Evolutionary conservation across 2,113 vertebrate genomes (phyloP).

Genomic region (Crotophaga sulcirostris): DNA sequence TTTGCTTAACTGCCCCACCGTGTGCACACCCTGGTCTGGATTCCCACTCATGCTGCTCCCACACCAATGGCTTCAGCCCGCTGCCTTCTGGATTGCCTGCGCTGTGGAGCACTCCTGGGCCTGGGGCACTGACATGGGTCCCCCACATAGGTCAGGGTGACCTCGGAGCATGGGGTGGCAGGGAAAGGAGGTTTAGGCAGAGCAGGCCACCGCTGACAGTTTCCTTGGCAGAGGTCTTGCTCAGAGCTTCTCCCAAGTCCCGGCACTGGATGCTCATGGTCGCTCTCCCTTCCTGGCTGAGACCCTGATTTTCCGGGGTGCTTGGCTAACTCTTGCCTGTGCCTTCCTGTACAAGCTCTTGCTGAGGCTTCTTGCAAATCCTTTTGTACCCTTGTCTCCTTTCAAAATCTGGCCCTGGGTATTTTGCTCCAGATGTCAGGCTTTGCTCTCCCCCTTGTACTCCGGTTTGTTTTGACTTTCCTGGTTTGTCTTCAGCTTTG

Average conservation of each 20-base stretch:
- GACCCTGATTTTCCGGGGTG: background rate
- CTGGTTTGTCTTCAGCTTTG: background rate
- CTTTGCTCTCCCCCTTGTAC: background rate
- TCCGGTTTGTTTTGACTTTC: background rate
- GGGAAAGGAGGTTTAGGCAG: background rate
- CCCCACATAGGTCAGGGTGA: background rate
- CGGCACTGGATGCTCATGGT: background rate
- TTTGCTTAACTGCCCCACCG: background rate
- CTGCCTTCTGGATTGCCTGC: background rate
- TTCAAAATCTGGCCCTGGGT: background rate
- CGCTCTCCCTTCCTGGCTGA: background rate
- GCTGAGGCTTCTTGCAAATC: background rate
- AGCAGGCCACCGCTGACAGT: background rate
- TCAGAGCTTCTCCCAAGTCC: background rate
- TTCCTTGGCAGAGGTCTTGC: background rate
- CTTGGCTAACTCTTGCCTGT: rapidly evolving
- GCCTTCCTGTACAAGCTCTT: background rate
- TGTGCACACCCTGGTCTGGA: background rate
- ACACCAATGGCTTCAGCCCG: background rate
- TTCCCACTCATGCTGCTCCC: background rate
- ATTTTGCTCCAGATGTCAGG: background rate
- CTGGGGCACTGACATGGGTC: background rate
- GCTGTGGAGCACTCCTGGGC: rapidly evolving
- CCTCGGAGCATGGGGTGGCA: background rate
- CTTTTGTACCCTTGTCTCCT: background rate